Evolutionary conservation across 2,888 invertebrate species (phyloP), one percentile per base, ranked within the genome.

Genomic region (Coelogynopora nodosa): DNA sequence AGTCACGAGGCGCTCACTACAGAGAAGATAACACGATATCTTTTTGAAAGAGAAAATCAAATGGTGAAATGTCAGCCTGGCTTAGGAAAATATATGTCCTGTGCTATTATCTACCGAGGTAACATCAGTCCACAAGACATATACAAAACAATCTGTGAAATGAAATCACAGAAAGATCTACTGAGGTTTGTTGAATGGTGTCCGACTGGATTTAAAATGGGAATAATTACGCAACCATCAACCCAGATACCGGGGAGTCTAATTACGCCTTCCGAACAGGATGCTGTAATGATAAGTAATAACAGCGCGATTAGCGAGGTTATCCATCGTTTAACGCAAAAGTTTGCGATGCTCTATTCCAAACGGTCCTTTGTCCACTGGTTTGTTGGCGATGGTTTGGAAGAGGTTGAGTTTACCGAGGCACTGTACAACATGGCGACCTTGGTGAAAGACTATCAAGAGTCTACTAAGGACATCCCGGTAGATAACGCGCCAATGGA

Each of bases 371-470:
- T 86, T 26, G 28, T 86, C 10, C 86, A 86, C 28, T 86, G 86
- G 86, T 86, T 81, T 84, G 82, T 86, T 23, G 86, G 86, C 29
- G 86, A 86, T 81, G 86, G 86, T 2, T 23, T 86, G 81, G 86
- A 86, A 84, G 86, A 86, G 31, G 27, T 67, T 84, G 86, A 86
- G 31, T 84, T 86, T 30, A 30, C 82, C n/a, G 86, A 86, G 23
- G 86, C 86, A 1, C 49, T 84, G 23, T 84, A 84, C 49, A 84
- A 84, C 31, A 84, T 84, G 30, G 67, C 49, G 10, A 84, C 84
- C 1, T 84, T 84, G 31, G 84, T 84, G 0, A 84, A 84, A 31
- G 84, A 84, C 28, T 84, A 84, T 84, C 31, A 84, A 84, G 84
- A 84, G 31, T 30, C 49, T 2, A 27, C 84, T 1, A 26, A 31